A percentile compares a stretch with the other conserved stretches of the same genome.
phyloP scores from a whole-genome alignment of 2,113 vertebrate genomes.

The Rhea pennata region DNA sequence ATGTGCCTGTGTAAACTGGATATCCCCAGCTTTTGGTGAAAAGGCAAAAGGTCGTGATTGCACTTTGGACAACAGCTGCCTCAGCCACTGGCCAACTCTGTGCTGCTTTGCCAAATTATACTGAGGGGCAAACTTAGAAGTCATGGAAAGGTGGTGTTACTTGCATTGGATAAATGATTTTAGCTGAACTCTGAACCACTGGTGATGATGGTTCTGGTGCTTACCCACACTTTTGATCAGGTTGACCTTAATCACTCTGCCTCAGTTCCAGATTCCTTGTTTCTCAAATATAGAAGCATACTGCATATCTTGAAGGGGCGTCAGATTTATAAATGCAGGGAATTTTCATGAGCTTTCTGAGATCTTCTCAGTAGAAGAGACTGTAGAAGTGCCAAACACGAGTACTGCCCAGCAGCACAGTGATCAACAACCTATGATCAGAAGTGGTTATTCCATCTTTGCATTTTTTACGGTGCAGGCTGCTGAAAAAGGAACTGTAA shows the following conservation, averaged over 20 bases:
- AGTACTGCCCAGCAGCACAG: background rate
- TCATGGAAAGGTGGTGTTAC: background rate
- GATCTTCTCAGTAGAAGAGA: background rate
- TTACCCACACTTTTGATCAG: background rate
- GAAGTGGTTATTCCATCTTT: background rate
- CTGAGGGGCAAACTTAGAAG: background rate
- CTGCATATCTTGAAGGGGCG: rapidly evolving
- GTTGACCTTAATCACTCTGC: background rate
- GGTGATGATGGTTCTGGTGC: background rate
- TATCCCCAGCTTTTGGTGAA: background rate
- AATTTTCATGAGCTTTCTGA: rapidly evolving
- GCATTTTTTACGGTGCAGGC: rapidly evolving
- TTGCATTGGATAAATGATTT: background rate
- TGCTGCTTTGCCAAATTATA: background rate
- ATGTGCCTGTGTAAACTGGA: background rate
- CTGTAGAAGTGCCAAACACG: rapidly evolving
- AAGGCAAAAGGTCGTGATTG: background rate
- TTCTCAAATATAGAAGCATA: background rate
- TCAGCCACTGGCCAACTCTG: background rate
- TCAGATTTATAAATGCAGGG: rapidly evolving
- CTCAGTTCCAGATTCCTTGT: no score
- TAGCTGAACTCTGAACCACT: background rate
- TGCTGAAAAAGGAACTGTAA: rapidly evolving
- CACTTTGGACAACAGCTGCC: background rate
- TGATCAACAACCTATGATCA: rapidly evolving